Evolutionary conservation across 2,888 invertebrate genomes (phyloP).

Genomic region (Pterostichus madidus): DNA sequence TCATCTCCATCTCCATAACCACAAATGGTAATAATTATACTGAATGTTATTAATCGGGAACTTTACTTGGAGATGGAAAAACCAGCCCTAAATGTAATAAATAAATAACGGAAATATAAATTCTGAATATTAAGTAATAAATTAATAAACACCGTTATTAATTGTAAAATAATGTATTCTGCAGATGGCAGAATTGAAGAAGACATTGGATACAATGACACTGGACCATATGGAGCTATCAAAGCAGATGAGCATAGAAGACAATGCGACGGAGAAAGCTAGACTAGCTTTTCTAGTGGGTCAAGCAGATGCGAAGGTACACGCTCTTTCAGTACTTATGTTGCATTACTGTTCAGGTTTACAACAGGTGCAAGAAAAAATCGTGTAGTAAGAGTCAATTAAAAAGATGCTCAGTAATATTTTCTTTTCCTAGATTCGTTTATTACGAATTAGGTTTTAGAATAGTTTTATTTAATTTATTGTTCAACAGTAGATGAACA

Average conservation of each 20-base stretch:
- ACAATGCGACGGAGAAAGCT: slow-evolving; percentile 76
- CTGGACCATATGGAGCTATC: slow-evolving; percentile 79
- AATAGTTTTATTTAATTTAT: slow-evolving; percentile 38
- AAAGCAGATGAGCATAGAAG: slow-evolving; percentile 76
- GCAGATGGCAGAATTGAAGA: slow-evolving; percentile 87
- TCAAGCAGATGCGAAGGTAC: slow-evolving; percentile 91
- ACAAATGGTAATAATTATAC: no score
- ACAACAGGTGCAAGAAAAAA: slow-evolving; percentile 83
- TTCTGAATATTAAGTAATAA: no score
- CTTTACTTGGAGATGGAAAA: no score
- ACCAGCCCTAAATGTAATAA: no score
- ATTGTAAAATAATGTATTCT: slow-evolving; percentile 50
- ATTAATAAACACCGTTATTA: not conserved
- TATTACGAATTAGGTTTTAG: slow-evolving; percentile 23
- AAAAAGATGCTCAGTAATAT: slow-evolving; percentile 51
- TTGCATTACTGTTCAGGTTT: slow-evolving; percentile 96
- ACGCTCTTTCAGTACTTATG: slow-evolving; percentile 95
- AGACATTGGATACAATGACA: slow-evolving; percentile 87
- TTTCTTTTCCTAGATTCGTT: slow-evolving; percentile 13
- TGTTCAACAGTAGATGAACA: slow-evolving; percentile 10
- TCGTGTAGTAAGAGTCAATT: slow-evolving; percentile 71
- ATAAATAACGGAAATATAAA: no score
- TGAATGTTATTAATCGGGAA: no score
- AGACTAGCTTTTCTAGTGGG: slow-evolving; percentile 78
- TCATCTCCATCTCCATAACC: no score